Evolutionary conservation across 2,113 vertebrate genomes (phyloP), one percentile per base, ranked within the genome.

Genomic region (Canis aureus): DNA sequence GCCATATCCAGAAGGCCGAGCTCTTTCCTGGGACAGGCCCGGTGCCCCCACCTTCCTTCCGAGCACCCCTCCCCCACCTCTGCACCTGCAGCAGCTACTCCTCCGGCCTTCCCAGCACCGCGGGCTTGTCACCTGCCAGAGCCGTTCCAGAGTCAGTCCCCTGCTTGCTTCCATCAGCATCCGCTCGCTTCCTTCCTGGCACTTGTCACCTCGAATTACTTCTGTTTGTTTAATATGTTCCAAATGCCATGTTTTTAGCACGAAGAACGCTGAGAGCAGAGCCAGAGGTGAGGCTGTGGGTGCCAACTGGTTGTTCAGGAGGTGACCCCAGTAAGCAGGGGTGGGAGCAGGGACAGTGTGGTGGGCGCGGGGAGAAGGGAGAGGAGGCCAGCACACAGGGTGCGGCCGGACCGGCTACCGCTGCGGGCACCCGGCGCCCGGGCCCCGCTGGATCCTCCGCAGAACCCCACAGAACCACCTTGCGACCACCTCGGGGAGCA

Each of bases 71-170:
- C 27, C 35, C 82, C 25, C 9, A 62, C 38, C 16, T 11, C 27
- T 2, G 49, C 43, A 19, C 74, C 76, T 76, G 87, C 2, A 20
- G 15, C 64, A 29, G 11, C 78, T 29, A 20, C 8, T 22, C 16
- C 3, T 25, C 49, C 10, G 3, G 17, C 8, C 67, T 4, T n/a
- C 67, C 29, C 32, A 9, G 32, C 3, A 0, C 8, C 1, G 67
- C 32, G 17, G 32, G 32, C 67, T 5, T 11, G 66, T 51, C 76
- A 62, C 74, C 35, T 71, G 43, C 59, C 67, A 55, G 67, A 73
- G 74, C 25, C 15, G 1, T 13, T 62, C 60, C 71, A 60, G 35
- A 23, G 15, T 25, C 9, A 2, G 32, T 35, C 43, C 38, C 84
- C 69, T 69, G 38, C 60, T 69, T 16, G 38, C 35, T 64, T n/a